Conservation (phyloP, 2,888 invertebrate genomes). For the Ormyrus pomaceus region DNA sequence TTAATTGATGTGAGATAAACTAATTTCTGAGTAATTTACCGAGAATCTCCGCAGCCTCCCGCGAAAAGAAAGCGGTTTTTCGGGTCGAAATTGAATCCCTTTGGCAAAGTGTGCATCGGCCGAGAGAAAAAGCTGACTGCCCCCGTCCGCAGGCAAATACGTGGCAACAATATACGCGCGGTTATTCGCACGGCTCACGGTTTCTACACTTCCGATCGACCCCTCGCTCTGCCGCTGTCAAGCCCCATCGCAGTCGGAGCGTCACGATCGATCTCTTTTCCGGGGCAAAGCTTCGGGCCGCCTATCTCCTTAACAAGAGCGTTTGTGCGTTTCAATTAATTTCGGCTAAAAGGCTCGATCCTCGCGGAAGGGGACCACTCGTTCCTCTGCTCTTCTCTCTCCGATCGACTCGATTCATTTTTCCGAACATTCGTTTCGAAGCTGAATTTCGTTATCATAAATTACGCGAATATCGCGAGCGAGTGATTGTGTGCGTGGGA, state of each 20-base stretch:
- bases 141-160: too few relatives aligned
- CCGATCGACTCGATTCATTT: conserved; percentile 27
- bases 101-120: too few relatives aligned
- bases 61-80: too few relatives aligned
- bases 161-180: too few relatives aligned
- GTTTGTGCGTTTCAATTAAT: conserved; percentile 63
- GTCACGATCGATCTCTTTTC: conserved; percentile 33
- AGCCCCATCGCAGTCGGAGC: conserved; percentile 29
- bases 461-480: conserved; percentile 19
- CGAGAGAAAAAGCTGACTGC: not conserved
- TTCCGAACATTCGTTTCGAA: conserved; percentile 38
- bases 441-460: conserved; percentile 43
- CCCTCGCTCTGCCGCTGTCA: conserved; percentile 24
- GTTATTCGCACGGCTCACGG: too few relatives aligned
- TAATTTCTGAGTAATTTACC: too few relatives aligned
- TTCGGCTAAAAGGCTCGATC: conserved; percentile 56
- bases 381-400: not conserved
- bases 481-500: not conserved
- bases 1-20: too few relatives aligned
- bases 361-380: not conserved
- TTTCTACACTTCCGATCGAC: not conserved
- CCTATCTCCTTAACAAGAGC: conserved; percentile 57
- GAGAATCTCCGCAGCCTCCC: too few relatives aligned
- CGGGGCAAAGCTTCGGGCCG: not conserved
- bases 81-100: too few relatives aligned